Evolutionary conservation across 1,140 invertebrate genomes (phyloP), one percentile per base, ranked within the genome.

Genomic region (Listronotus bonariensis): DNA sequence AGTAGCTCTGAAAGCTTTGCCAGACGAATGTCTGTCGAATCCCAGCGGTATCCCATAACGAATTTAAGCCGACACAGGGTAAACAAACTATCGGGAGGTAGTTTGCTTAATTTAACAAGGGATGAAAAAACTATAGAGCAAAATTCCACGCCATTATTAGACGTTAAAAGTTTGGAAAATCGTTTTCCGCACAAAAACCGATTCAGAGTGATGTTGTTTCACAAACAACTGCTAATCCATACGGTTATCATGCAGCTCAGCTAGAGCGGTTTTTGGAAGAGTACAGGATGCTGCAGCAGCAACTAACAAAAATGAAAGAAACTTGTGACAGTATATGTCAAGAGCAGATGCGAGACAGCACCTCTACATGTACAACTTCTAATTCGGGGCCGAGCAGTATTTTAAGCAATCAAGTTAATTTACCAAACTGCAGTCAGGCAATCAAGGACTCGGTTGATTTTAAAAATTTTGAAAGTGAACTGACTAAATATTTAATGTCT

Each of bases 251-350:
- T 75, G 87, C 88, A 0, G 87, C 88, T 4, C 89, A 91, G 73
- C 77, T 92, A 43, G 89, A 91, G 72, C 83, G 86, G 34, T 91
- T 91, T 75, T 81, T 91, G 31, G 88, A 90, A 72, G 89, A 92
- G 71, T 92, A 91, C 72, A 82, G 88, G 67, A 86, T 81, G 69
- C 81, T 91, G 43, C 87, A 90, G 75, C 87, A 89, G 75, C 88
- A 91, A 74, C 75, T 92, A 60, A 87, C 85, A 55, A 87, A 86
- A 75, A 91, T 91, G 88, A 90, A 90, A 72, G 86, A 89, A 70
- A 88, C 87, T 26, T 87, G 88, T 72, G 88, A 88, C 70, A 86
- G 82, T 62, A 81, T 88, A 56, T 78, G 80, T 38, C 80, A 81
- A 38, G 84, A 85, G 17, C 57, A 58, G 46, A 43, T 46, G 26